Conservation (phyloP, 2,888 invertebrate species). For the Ashinkailepas kermadecensis region DNA sequence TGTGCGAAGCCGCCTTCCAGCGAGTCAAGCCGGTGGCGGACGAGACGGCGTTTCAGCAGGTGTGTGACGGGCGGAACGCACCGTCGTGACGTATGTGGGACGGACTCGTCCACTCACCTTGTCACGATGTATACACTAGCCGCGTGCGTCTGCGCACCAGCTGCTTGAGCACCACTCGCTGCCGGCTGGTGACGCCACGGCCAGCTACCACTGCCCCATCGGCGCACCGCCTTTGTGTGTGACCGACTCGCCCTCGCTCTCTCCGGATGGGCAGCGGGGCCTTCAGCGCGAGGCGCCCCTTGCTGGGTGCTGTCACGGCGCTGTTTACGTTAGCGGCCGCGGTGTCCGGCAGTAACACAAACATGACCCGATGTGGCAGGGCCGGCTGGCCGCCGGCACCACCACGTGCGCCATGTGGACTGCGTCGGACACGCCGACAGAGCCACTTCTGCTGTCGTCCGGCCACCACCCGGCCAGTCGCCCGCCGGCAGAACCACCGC, state of each 20-base stretch:
- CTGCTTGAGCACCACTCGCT: no score
- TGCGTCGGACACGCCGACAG: no score
- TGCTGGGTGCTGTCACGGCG: neutral
- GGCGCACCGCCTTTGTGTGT: neutral
- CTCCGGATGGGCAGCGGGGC: neutral
- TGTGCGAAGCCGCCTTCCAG: constrained; percentile 84
- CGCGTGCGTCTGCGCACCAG: no score
- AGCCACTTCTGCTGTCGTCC: no score
- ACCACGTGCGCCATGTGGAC: constrained; percentile 16
- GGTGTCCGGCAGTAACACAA: constrained; percentile 3
- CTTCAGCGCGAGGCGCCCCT: neutral
- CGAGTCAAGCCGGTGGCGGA: constrained; percentile 72
- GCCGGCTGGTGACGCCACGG: no score
- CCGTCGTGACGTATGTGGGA: no score
- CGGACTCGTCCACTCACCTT: no score
- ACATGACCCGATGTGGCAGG: neutral
- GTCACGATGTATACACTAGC: no score
- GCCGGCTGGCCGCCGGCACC: neutral
- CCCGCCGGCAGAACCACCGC: no score
- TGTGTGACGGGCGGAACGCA: constrained; percentile 16
- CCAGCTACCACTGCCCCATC: neutral
- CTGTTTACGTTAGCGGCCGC: constrained; percentile 13
- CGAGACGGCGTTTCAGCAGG: constrained; percentile 47
- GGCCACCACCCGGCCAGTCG: no score
- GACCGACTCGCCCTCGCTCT: neutral